Evolutionary conservation across 2,797 vertebrate genomes (phyloP), one percentile per base, ranked within the genome.

Genomic region (Acropternis orthonyx): DNA sequence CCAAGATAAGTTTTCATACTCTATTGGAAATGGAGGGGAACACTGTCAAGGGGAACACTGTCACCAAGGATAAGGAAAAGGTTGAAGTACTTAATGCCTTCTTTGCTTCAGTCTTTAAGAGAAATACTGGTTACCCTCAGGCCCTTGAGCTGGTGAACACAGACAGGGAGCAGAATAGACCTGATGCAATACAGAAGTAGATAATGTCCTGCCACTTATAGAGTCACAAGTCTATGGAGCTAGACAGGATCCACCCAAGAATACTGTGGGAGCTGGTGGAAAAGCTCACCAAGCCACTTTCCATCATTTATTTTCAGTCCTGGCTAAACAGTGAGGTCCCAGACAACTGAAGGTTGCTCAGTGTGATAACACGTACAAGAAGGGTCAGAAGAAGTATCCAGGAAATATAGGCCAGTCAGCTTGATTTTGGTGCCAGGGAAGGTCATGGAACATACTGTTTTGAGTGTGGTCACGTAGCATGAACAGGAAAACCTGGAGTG

Each of bases 321-420:
- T 58, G 28, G 19, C 56, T 37, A 58, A n/a, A 3, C 23, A 28
- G 15, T 36, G 20, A 15, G 4, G 12, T 79, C 27, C 5, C 27
- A 43, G 28, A 28, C 13, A 10, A 28, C 5, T 24, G 7, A 24
- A 51, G 14, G 7, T 7, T 88, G n/a, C 9, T 19, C 44, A 39
- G 0, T 21, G n/a, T 59, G 27, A 24, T 28, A 16, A 6, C 6
- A 26, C 3, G 2, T 17, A 43, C 15, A 10, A 9, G 14, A 78
- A 49, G 7, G 5, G 18, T 37, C 7, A 5, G 18, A 72, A 79
- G 15, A 15, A 43, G 7, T 10, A 58, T n/a, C 20, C 16, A 20
- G 37, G 20, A 32, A 32, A 23, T 24, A 28, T 23, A 56, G 19
- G 8, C 23, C 19, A n/a, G 19, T 16, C 44, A 65, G n/a, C 43